Percentiles rank a stretch among this genome's conserved stretches.
phyloP scores from a whole-genome alignment of 2,113 vertebrate genomes.

The Ginglymostoma cirratum region DNA sequence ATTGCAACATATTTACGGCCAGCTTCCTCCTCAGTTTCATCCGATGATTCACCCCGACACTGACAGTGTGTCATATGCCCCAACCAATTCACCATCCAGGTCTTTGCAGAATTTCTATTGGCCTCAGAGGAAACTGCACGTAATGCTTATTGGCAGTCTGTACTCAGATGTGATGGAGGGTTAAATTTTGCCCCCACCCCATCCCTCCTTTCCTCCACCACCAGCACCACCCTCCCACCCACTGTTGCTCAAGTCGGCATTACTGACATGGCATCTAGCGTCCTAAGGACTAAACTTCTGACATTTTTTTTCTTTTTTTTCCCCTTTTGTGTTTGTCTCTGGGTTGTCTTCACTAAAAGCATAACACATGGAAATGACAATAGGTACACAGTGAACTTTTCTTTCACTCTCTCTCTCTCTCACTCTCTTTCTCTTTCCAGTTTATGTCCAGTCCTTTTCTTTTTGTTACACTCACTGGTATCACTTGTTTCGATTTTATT shows the following conservation, averaged over 20 bases:
- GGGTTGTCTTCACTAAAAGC: slow-evolving; percentile 70
- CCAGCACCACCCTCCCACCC: not conserved
- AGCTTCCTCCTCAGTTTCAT: not conserved
- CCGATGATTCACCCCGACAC: not conserved
- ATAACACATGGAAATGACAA: slow-evolving; percentile 75
- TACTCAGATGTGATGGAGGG: not conserved
- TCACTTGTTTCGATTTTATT: slow-evolving; percentile 28
- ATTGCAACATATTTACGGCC: not conserved
- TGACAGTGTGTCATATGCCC: not conserved
- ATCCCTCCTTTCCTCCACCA: not conserved
- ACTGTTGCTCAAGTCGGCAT: not conserved
- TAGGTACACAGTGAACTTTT: slow-evolving; percentile 71
- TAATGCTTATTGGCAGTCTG: not conserved
- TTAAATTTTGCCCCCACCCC: not conserved
- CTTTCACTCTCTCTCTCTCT: slow-evolving; percentile 43
- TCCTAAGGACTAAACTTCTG: slow-evolving; percentile 50
- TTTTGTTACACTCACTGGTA: slow-evolving; percentile 32
- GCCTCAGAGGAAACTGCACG: slow-evolving; percentile 5
- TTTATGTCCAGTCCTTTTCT: slow-evolving; percentile 40
- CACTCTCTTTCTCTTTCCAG: slow-evolving; percentile 38
- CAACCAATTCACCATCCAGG: not conserved
- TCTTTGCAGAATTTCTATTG: slow-evolving; percentile 35
- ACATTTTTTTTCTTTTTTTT: slow-evolving; percentile 59
- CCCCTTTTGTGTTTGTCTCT: slow-evolving; percentile 56
- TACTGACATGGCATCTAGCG: slow-evolving; percentile 28